Evolutionary conservation across 1,140 invertebrate genomes (phyloP).

Genomic region (Trachymyrmex septentrionalis): DNA sequence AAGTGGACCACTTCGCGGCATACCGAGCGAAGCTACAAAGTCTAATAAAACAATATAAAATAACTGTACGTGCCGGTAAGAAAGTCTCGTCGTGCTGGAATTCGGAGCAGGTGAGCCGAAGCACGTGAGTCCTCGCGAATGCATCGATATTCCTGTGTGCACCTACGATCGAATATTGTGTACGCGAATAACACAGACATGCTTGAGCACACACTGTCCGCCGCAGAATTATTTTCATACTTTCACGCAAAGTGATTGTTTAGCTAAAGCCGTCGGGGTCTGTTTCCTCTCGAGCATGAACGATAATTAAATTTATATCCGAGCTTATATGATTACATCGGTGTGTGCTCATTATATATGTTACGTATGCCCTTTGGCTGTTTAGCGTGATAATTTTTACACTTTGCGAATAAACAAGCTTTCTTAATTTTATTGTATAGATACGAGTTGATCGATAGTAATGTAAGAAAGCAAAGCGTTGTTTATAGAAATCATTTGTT

Average conservation of each 20-base stretch:
- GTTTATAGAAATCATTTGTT: neutral
- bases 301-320: conserved; percentile 86
- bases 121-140: conserved; percentile 63
- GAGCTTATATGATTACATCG: conserved; percentile 84
- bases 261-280: conserved; percentile 79
- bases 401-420: neutral
- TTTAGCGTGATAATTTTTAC: neutral
- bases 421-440: neutral
- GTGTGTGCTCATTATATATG: conserved; percentile 76
- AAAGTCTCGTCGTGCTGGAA: conserved; percentile 62
- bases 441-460: neutral
- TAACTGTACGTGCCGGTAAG: conserved; percentile 49
- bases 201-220: conserved; percentile 64
- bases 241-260: conserved; percentile 86
- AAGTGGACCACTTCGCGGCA: conserved; percentile 7
- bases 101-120: conserved; percentile 72
- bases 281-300: conserved; percentile 84
- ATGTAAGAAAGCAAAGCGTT: conserved; percentile 4
- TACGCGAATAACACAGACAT: conserved; percentile 21
- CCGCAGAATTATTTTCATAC: conserved; percentile 84
- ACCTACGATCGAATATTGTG: conserved; percentile 39
- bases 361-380: conserved; percentile 41
- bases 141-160: conserved; percentile 53
- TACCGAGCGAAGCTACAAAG: neutral
- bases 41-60: conserved; percentile 62